phyloP scores from a whole-genome alignment of 1,140 invertebrate genomes.

The Himalopsyche phryganea region DNA sequence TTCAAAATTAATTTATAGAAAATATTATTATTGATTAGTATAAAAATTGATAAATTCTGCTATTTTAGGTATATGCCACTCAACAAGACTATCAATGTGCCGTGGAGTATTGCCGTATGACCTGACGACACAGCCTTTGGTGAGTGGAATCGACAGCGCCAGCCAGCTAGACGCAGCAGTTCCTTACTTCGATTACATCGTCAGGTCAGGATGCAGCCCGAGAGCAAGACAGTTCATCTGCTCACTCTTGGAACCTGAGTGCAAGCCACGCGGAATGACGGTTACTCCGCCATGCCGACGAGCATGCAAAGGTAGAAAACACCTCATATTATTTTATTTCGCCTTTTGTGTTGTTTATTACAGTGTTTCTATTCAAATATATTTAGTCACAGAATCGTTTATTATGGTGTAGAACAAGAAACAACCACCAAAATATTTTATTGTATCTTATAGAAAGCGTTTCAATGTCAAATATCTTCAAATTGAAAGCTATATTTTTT shows the following conservation, averaged over 20 bases:
- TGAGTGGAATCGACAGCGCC: conserved; percentile 39
- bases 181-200: conserved; percentile 55
- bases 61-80: conserved; percentile 43
- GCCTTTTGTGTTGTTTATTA: neutral
- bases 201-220: conserved; percentile 59
- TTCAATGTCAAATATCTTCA: no score
- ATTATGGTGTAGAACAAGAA: no score
- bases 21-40: no score
- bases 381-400: no score
- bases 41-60: no score
- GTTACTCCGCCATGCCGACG: conserved; percentile 60
- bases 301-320: conserved; percentile 59
- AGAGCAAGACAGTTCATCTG: conserved; percentile 61
- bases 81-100: conserved; percentile 49
- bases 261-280: conserved; percentile 54
- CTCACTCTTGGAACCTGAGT: conserved; percentile 63
- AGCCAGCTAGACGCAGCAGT: conserved; percentile 46
- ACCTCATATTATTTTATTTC: neutral
- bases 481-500: no score
- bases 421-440: no score
- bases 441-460: no score
- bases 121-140: conserved; percentile 50
- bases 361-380: no score
- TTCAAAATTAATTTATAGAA: no score
- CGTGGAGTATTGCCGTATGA: conserved; percentile 62